These are phyloP conservation scores for Diabrotica virgifera DNA, from an alignment of 1,140 invertebrate genomes.

Conservation along the genomic window DNA sequence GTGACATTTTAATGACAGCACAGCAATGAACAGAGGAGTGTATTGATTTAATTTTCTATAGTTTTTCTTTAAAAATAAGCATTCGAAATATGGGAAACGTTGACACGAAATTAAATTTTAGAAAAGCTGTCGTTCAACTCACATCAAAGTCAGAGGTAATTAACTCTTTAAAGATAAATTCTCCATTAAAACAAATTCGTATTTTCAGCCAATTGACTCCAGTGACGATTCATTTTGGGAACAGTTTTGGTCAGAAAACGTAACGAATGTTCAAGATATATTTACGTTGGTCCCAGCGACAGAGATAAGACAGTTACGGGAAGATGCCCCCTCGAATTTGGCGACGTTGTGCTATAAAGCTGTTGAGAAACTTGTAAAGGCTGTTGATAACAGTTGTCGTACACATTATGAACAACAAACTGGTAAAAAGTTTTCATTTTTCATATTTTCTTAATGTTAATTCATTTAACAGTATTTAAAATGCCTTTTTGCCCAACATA, in stretches of 20 bases:
- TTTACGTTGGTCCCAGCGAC: slow-evolving; percentile 93
- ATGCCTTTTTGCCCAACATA: too few species aligned
- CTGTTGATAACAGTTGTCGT: slow-evolving; percentile 89
- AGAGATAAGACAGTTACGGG: slow-evolving; percentile 88
- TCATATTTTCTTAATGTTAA: slow-evolving; percentile 17
- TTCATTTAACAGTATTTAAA: too few species aligned
- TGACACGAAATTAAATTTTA: slow-evolving; percentile 95
- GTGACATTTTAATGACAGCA: not conserved
- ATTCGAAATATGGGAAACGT: slow-evolving; percentile 85
- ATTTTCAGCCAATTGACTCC: slow-evolving; percentile 78
- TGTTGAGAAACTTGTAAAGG: slow-evolving; percentile 92
- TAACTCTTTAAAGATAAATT: slow-evolving; percentile 15
- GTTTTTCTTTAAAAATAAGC: not conserved
- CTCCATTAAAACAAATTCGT: slow-evolving; percentile 2
- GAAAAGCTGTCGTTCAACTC: slow-evolving; percentile 94
- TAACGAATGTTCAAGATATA: slow-evolving; percentile 92
- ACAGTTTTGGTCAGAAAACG: slow-evolving; percentile 97
- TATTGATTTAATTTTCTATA: not conserved
- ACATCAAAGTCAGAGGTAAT: slow-evolving; percentile 92
- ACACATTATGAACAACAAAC: slow-evolving; percentile 93
- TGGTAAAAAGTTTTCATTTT: slow-evolving; percentile 53
- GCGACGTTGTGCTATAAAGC: slow-evolving; percentile 99
- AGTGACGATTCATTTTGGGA: slow-evolving; percentile 96
- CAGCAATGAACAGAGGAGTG: not conserved
- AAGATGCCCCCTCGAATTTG: slow-evolving; percentile 96